These are phyloP conservation scores for Aurelia coerulea DNA, from an alignment of 30 jellyfish, hydroid and myxozoan species.

Conservation along the genomic window DNA sequence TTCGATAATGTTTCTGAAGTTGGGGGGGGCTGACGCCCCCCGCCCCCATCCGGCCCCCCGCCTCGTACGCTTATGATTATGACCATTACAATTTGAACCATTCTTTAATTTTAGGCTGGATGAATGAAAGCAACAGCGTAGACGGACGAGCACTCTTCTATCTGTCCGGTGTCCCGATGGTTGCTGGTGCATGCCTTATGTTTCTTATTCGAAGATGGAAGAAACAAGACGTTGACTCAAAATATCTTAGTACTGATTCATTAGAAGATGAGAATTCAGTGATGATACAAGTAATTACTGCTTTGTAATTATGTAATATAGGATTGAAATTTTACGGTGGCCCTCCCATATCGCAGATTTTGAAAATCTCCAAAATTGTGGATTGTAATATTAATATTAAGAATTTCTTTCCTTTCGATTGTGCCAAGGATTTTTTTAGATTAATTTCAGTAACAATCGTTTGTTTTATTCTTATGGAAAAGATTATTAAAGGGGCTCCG, in stretches of 20 bases:
- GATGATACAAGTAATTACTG: slow-evolving; percentile 57
- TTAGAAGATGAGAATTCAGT: slow-evolving; percentile 21
- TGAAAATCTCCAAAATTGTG: too few relatives aligned
- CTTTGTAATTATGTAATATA: slow-evolving; percentile 2
- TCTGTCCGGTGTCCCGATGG: slow-evolving; percentile 85
- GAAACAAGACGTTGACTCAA: not conserved
- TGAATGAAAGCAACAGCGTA: slow-evolving; percentile 75
- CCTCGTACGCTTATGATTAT: too few relatives aligned
- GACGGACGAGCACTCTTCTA: slow-evolving; percentile 81
- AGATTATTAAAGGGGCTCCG: too few relatives aligned
- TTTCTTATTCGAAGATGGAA: slow-evolving; percentile 69
- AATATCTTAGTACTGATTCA: not conserved
- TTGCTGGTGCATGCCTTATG: slow-evolving; percentile 83
- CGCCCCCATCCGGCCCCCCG: too few relatives aligned
- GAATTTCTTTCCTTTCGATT: too few relatives aligned
- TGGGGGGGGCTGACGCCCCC: too few relatives aligned
- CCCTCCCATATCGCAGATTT: too few relatives aligned
- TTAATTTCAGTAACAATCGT: too few relatives aligned
- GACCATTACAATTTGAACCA: not conserved
- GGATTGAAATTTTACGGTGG: not conserved
- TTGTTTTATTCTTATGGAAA: too few relatives aligned
- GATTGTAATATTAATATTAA: too few relatives aligned
- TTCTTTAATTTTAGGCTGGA: slow-evolving; percentile 66
- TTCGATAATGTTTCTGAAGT: too few relatives aligned
- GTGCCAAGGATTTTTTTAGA: too few relatives aligned